A percentile compares a stretch with the other conserved stretches of the same genome.
These are phyloP conservation scores for Erebia aethiops DNA, from an alignment of 2,888 invertebrate species.

Conservation along the genomic window DNA sequence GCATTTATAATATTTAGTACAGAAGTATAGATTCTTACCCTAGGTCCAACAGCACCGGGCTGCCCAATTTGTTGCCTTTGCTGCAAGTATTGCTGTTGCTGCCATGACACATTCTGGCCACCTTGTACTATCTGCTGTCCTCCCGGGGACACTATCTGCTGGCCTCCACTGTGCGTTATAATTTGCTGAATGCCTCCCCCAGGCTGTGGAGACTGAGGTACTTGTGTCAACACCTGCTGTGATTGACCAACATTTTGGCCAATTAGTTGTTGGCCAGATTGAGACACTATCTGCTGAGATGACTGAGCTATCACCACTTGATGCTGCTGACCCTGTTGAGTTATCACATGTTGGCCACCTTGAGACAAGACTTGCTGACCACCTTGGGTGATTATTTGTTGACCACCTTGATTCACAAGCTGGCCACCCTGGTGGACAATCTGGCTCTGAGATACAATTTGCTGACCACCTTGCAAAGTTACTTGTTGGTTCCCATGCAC, in stretches of 20 bases:
- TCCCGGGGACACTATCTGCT: slow-evolving; percentile 76
- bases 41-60: slow-evolving; percentile 76
- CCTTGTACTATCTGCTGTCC: slow-evolving; percentile 75
- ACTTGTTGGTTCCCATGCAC: slow-evolving; percentile 80
- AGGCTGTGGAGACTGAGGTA: slow-evolving; percentile 73
- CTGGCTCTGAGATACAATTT: slow-evolving; percentile 74
- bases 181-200: slow-evolving; percentile 78
- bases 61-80: slow-evolving; percentile 80
- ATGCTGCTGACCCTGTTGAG: slow-evolving; percentile 76
- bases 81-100: slow-evolving; percentile 77
- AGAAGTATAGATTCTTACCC: slow-evolving; percentile 56
- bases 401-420: slow-evolving; percentile 72
- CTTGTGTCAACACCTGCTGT: slow-evolving; percentile 72
- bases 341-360: slow-evolving; percentile 77
- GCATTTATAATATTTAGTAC: too few species aligned
- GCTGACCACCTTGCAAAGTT: slow-evolving; percentile 74
- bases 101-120: slow-evolving; percentile 76
- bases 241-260: slow-evolving; percentile 69
- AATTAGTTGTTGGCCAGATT: slow-evolving; percentile 76
- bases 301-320: slow-evolving; percentile 78
- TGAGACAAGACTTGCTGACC: slow-evolving; percentile 75
- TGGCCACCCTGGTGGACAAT: slow-evolving; percentile 78
- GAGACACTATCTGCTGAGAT: slow-evolving; percentile 76
- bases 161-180: slow-evolving; percentile 76
- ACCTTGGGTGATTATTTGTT: slow-evolving; percentile 73